Base-by-base conservation (phyloP, 1,140 invertebrate species). In the Drosophila nikananu region DNA sequence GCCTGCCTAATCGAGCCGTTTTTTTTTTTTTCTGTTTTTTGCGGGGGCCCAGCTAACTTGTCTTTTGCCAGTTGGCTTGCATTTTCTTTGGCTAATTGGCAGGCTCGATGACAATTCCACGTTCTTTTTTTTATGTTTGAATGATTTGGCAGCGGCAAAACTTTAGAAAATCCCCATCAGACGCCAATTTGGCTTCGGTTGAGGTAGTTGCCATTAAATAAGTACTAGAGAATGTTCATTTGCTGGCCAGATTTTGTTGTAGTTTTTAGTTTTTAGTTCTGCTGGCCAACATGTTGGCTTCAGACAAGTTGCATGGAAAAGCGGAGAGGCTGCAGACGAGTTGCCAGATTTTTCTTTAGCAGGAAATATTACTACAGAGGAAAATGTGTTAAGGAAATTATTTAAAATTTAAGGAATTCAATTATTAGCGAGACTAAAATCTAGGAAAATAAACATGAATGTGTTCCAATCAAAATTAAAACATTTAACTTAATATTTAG, bases 41-140 rank as follows among this genome's bases (percentile, higher is more conserved):
- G 72, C 61, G 63, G 65, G 48, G 66, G 59, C 52, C 48, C 37
- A 30, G 37, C 39, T 62, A 61, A 70, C 57, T 80, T 64, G 61
- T 60, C 51, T 25, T 46, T 67, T 77, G 66, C 67, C 77, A 46
- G 46, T 55, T 59, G 73, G 65, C 80, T 68, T 68, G 51, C 57
- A 76, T 67, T 68, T 83, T 51, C 78, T 71, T 71, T 76, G 80
- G 80, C 80, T 79, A 86, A 75, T 72, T 81, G 80, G 80, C 80
- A 67, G 75, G 61, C 49, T 66, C 67, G 67, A 57, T 67, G 41
- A 51, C 48, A 62, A 67, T 64, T 58, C 52, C 41, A 57, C 51
- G 9, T 55, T 57, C 32, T 46, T 42, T 60, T 49, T 55, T 32
- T 35, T 49, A 5, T 30, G 32, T 41, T 66, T 44, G 12, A 55